A percentile compares a stretch with the other conserved stretches of the same genome.
phyloP scores from a whole-genome alignment of 2,797 vertebrate species.

The Ambastaia sidthimunki region DNA sequence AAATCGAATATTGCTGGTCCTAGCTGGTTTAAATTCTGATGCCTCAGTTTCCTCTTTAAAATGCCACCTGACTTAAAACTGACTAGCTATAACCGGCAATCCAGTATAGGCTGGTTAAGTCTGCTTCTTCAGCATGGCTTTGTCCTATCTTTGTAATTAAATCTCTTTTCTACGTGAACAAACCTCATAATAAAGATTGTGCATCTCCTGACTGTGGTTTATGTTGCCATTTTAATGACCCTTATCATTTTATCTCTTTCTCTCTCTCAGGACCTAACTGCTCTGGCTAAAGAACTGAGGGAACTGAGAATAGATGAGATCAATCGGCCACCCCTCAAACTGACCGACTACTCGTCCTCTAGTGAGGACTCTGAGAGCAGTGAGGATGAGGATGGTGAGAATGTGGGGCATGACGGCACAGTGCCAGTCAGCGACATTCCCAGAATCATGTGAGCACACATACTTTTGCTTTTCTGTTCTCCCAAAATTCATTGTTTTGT shows the following conservation, averaged over 20 bases:
- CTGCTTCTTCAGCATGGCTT: background rate
- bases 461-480: background rate
- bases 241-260: constrained; percentile 27
- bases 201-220: background rate
- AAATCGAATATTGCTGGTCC: too few species aligned
- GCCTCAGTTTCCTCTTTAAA: too few species aligned
- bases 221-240: background rate
- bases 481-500: background rate
- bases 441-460: constrained; percentile 89
- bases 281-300: constrained; percentile 92
- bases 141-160: background rate
- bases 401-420: constrained; percentile 89
- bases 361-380: constrained; percentile 95
- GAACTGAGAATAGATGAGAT: constrained; percentile 94
- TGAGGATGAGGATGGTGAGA: constrained; percentile 90
- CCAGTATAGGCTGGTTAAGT: background rate
- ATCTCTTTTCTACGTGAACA: background rate
- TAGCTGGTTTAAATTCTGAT: too few species aligned
- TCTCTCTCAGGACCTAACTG: constrained; percentile 87
- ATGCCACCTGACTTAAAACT: too few species aligned
- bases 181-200: background rate
- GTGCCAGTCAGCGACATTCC: constrained; percentile 97
- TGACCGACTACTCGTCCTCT: constrained; percentile 98
- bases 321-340: constrained; percentile 91
- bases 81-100: too few species aligned